Conservation (phyloP, 2,797 vertebrate genomes). For the Gadopsis marmoratus region DNA sequence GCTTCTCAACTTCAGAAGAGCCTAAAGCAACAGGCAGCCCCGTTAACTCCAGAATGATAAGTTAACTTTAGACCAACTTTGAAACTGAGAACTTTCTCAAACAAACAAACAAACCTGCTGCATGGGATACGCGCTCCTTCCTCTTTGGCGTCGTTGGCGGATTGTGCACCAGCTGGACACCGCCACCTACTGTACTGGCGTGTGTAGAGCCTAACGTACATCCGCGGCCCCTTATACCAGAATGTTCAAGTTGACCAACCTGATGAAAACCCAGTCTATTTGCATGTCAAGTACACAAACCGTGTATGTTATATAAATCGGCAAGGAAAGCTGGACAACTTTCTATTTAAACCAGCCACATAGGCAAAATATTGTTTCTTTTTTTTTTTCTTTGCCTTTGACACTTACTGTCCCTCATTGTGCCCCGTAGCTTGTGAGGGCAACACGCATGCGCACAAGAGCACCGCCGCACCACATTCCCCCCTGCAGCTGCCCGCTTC, state of each 20-base stretch:
- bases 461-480: slow-evolving; percentile 79
- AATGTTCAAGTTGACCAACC: neutral
- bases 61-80: neutral
- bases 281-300: neutral
- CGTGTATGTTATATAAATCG: too few relatives aligned
- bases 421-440: slow-evolving; percentile 42
- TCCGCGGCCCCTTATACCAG: neutral
- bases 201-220: too few relatives aligned
- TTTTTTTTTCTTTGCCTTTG: neutral
- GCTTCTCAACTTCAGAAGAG: neutral
- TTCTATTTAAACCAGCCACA: too few relatives aligned
- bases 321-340: too few relatives aligned
- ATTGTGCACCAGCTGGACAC: neutral
- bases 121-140: neutral
- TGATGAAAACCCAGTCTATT: too few relatives aligned
- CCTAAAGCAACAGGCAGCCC: neutral
- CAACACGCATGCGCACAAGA: slow-evolving; percentile 74
- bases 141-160: neutral
- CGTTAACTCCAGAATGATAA: neutral
- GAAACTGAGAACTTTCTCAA: neutral
- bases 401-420: slow-evolving; percentile 48
- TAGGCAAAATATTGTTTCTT: too few relatives aligned
- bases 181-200: slow-evolving; percentile 37
- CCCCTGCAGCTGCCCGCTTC: slow-evolving; percentile 65
- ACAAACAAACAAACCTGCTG: slow-evolving; percentile 27